phyloP scores from a whole-genome alignment of 2,113 vertebrate genomes.

The Sitta europaea region DNA sequence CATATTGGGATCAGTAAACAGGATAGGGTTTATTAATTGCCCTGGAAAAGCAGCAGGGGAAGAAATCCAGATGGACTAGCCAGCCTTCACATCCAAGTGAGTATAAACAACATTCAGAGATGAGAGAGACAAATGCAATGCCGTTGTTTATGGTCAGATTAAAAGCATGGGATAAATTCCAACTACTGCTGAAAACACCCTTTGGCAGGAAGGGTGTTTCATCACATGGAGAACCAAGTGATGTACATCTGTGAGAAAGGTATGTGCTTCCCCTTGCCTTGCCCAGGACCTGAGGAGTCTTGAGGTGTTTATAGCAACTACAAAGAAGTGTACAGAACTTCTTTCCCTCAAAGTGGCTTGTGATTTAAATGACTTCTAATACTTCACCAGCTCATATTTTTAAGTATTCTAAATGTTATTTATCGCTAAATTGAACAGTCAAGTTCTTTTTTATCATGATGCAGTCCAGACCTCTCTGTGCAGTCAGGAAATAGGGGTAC shows the following conservation, averaged over 20 bases:
- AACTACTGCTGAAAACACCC: background rate
- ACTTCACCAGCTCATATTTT: background rate
- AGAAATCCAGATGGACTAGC: background rate
- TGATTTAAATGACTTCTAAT: background rate
- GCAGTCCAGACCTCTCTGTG: background rate
- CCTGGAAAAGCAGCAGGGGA: background rate
- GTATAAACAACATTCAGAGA: slow-evolving; percentile 22
- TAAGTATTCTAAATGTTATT: background rate
- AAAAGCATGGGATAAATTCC: slow-evolving; percentile 2
- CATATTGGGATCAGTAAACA: background rate
- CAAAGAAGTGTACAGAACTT: background rate
- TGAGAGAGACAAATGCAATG: background rate
- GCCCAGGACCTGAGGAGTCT: background rate
- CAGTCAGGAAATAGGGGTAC: background rate
- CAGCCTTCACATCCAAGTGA: background rate
- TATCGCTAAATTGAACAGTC: background rate
- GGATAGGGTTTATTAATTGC: background rate
- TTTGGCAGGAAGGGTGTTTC: background rate
- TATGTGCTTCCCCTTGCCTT: background rate
- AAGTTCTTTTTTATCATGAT: background rate
- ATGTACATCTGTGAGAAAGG: background rate
- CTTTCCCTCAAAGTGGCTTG: background rate
- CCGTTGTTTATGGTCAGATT: background rate
- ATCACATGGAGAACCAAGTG: background rate
- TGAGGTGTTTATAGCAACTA: background rate